These are phyloP conservation scores for Pseudococcus viburni DNA, from an alignment of 2,888 invertebrate species.

Conservation along the genomic window DNA sequence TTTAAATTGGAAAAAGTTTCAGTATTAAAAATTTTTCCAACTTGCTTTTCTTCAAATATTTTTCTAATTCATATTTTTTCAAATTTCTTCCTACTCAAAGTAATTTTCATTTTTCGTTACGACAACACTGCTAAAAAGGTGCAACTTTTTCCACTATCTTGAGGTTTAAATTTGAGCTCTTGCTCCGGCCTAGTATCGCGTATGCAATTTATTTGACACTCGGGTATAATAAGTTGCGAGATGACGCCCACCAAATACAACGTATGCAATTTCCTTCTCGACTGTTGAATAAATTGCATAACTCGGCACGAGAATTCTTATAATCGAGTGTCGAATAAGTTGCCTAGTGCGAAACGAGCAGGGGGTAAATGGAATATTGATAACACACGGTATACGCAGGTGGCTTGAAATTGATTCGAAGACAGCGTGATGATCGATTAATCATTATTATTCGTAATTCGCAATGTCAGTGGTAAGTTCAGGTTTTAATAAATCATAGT, in stretches of 20 bases:
- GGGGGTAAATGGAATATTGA: neutral
- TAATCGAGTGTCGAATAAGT: neutral
- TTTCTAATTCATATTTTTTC: too few relatives aligned
- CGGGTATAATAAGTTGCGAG: neutral
- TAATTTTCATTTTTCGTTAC: too few relatives aligned
- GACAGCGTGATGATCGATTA: neutral
- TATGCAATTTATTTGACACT: neutral
- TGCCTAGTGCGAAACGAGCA: neutral
- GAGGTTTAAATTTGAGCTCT: neutral
- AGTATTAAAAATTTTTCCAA: too few relatives aligned
- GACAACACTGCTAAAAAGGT: too few relatives aligned
- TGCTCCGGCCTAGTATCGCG: neutral
- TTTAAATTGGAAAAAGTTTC: too few relatives aligned
- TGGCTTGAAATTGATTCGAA: neutral
- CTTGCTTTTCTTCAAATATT: too few relatives aligned
- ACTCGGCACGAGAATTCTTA: neutral
- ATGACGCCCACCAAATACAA: neutral
- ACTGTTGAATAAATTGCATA: neutral
- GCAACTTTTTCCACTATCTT: neutral
- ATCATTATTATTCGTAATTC: conserved; percentile 2
- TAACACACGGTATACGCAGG: neutral
- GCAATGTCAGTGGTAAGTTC: neutral
- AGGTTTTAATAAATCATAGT: conserved; percentile 39
- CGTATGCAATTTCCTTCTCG: neutral
- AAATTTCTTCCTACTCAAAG: too few relatives aligned